Evolutionary conservation across 2,113 vertebrate species (phyloP).

Genomic region (Orthonyx spaldingii): DNA sequence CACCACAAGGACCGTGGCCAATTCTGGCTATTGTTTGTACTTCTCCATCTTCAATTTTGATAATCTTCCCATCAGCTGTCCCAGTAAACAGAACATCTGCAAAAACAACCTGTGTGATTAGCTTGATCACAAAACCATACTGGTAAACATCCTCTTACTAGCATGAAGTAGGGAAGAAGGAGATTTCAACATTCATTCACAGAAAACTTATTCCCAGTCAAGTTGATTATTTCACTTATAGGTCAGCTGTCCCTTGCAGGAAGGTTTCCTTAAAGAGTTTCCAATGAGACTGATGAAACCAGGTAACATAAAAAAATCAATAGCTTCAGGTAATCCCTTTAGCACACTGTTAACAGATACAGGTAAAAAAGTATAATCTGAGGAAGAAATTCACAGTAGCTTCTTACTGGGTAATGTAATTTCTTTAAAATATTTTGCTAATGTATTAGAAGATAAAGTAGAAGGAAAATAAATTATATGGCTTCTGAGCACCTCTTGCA

Average conservation of each 20-base stretch:
- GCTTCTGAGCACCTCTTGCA: background rate
- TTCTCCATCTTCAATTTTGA: slow-evolving; percentile 86
- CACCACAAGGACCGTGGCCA: slow-evolving; percentile 87
- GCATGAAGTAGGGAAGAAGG: background rate
- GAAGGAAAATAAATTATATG: background rate
- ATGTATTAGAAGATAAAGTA: background rate
- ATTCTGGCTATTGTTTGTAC: slow-evolving; percentile 81
- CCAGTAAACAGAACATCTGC: slow-evolving; percentile 90
- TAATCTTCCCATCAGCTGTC: slow-evolving; percentile 88
- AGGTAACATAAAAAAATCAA: background rate
- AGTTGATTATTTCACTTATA: background rate
- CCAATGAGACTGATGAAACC: background rate
- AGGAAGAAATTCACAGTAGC: background rate
- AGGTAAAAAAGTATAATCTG: background rate
- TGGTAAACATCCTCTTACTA: background rate
- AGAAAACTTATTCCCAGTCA: background rate
- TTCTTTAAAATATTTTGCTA: background rate
- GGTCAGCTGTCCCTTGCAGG: background rate
- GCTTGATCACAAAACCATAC: background rate
- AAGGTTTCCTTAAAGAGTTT: background rate
- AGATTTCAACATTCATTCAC: background rate
- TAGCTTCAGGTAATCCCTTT: background rate
- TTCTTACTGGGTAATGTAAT: background rate
- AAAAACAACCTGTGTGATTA: background rate
- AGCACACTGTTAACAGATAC: background rate